phyloP scores from a whole-genome alignment of 1,140 invertebrate genomes.

The Globodera rostochiensis region DNA sequence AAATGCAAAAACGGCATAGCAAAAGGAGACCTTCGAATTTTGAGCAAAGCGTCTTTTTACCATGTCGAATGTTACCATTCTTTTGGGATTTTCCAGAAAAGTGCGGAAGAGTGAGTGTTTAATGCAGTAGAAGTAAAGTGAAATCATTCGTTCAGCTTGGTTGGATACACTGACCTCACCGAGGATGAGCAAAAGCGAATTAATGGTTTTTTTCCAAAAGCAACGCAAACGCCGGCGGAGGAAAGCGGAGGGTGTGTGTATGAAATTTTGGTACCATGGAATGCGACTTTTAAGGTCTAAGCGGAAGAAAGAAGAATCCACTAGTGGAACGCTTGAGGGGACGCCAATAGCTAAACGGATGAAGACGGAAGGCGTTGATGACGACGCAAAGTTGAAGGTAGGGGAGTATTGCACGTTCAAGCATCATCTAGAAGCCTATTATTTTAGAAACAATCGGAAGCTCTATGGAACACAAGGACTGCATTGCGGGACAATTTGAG shows the following conservation, averaged over 20 bases:
- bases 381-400: constrained; percentile 38
- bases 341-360: constrained; percentile 67
- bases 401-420: background rate
- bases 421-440: background rate
- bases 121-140: background rate
- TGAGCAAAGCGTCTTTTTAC: constrained; percentile 43
- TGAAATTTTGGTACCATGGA: background rate
- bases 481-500: constrained; percentile 54
- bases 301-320: constrained; percentile 17
- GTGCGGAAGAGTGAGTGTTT: constrained; percentile 32
- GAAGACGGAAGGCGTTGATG: constrained; percentile 66
- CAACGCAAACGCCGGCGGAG: constrained; percentile 47
- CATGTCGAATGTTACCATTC: constrained; percentile 49
- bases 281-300: constrained; percentile 18
- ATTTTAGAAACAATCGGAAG: constrained; percentile 53
- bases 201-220: constrained; percentile 74
- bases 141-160: constrained; percentile 68
- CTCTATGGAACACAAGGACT: constrained; percentile 48
- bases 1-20: constrained; percentile 76
- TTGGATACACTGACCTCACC: constrained; percentile 76
- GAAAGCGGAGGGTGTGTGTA: constrained; percentile 2
- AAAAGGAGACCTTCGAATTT: constrained; percentile 57
- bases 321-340: constrained; percentile 60
- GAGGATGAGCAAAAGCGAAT: constrained; percentile 77
- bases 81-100: constrained; percentile 29